Base-by-base conservation (phyloP, 2,888 invertebrate species). In the Baccha elongata region DNA sequence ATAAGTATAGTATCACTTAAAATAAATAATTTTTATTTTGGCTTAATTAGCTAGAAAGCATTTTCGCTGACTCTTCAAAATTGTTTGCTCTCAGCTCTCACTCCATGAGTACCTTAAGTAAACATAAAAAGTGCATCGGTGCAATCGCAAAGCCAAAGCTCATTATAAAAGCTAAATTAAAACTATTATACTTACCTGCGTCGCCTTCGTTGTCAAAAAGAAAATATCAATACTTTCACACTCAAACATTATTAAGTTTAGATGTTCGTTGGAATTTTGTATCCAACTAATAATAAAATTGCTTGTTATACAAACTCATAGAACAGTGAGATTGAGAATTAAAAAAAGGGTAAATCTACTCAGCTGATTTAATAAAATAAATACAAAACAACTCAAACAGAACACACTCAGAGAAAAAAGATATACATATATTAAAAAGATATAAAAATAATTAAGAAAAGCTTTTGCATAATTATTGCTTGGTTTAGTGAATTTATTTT, bases 1-100 rank as follows among this genome's bases (percentile, higher is more conserved):
- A 15, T 35, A 11, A 35, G 8, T 23, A 13, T 50, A 32, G 17
- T 29, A 40, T 32, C n/a, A n/a, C n/a, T n/a, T n/a, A n/a, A n/a
- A n/a, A n/a, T n/a, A n/a, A 60, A 35, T 2, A 26, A n/a, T 8
- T 35, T 62, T 37, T 60, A 26, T 35, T 21, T 50, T 73, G n/a
- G 7, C 60, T n/a, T 60, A 60, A 60, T 60, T 60, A 60, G 58
- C 42, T 29, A 46, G 52, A 55, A 48, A 53, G 52, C 44, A 26
- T 40, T 62, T 73, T 62, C 19, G 79, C 79, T 79, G 73, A 74
- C 58, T 74, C 60, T 60, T 53, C 60, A 60, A 60, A 73, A 67
- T 60, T 79, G 67, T 73, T 52, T 67, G 58, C 73, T 53, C 65
- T 32, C 58, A 60, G 58, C 73, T 53, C 65, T 32, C 58, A 60